phyloP scores from a whole-genome alignment of 2,888 invertebrate species.

The Brenthis ino region DNA sequence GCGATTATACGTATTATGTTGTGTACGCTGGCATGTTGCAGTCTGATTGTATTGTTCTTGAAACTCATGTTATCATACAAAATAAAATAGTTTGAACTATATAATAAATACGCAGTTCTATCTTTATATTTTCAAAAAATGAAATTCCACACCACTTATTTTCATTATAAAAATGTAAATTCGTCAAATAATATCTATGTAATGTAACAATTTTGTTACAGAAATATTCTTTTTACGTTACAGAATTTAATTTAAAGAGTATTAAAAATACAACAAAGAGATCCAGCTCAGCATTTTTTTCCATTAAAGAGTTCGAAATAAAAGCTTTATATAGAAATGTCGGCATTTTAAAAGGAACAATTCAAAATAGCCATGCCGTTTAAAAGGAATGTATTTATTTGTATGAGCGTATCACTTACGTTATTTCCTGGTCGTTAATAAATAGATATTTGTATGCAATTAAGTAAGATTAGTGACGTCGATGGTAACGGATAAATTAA shows the following conservation, averaged over 20 bases:
- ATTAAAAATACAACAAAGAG: slow-evolving; percentile 12
- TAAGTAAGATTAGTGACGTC: slow-evolving; percentile 29
- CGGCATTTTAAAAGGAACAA: slow-evolving; percentile 23
- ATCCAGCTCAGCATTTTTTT: slow-evolving; percentile 15
- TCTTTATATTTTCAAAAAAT: too few species aligned
- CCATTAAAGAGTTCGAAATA: slow-evolving; percentile 21
- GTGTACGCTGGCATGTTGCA: too few species aligned
- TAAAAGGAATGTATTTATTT: slow-evolving; percentile 17
- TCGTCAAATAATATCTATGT: background rate
- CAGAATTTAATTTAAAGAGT: background rate
- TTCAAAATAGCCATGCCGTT: slow-evolving; percentile 15
- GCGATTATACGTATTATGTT: too few species aligned
- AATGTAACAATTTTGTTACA: background rate
- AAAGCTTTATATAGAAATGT: slow-evolving; percentile 18
- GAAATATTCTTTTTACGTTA: background rate
- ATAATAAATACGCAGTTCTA: too few species aligned
- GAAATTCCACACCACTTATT: too few species aligned
- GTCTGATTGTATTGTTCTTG: too few species aligned
- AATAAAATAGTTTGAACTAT: too few species aligned
- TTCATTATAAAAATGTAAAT: too few species aligned
- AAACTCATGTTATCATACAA: too few species aligned
- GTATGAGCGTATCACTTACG: background rate
- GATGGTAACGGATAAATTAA: slow-evolving; percentile 25
- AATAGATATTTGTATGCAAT: slow-evolving; percentile 29
- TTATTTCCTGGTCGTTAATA: background rate